Base-by-base conservation (phyloP, 2,797 vertebrate genomes). In the Amazona finschi region DNA sequence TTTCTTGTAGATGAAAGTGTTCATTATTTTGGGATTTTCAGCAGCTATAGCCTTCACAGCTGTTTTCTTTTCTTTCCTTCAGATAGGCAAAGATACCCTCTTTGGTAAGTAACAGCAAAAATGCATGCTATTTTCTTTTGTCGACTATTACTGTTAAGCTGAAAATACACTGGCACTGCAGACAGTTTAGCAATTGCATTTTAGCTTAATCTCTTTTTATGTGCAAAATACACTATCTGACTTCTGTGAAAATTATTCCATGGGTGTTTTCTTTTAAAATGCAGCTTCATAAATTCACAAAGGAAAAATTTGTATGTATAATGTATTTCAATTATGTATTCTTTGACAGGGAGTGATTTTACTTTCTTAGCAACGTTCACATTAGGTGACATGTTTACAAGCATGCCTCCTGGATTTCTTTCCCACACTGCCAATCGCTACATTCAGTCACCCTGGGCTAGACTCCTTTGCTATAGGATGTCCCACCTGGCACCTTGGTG, bases 71-170 rank as follows among this genome's bases (percentile, higher is more conserved):
- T 81, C 90, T 46, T 93, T 95, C 58, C 8, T 97, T 86, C 75
- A 39, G 77, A 89, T 44, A 43, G 46, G 50, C 41, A 81, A 73
- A 85, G 82, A 88, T 20, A 69, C 22, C 20, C 39, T 94, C 11
- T 93, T 97, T 85, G 96, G 97, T 98, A 87, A 97, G 98, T 95
- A 87, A 66, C 44, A 55, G n/a, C 50, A 58, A 67, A 95, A 91
- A 30, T 1, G 1, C 1, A 20, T 16, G 11, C 77, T 61, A 12
- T n/a, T 65, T 58, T 41, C 24, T 53, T 15, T 36, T 75, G 33
- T 44, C 13, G 0, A 19, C 1, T 2, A 33, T 36, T 28, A 46
- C 38, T 38, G 18, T 41, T 39, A 81, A 72, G 10, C 24, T 72
- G 62, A 75, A 74, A 76, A 43, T 30, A n/a, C n/a, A 19, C 2